Evolutionary conservation across 37 sponge, comb jelly and placozoan species (phyloP).

Genomic region (Hormiphora californensis): DNA sequence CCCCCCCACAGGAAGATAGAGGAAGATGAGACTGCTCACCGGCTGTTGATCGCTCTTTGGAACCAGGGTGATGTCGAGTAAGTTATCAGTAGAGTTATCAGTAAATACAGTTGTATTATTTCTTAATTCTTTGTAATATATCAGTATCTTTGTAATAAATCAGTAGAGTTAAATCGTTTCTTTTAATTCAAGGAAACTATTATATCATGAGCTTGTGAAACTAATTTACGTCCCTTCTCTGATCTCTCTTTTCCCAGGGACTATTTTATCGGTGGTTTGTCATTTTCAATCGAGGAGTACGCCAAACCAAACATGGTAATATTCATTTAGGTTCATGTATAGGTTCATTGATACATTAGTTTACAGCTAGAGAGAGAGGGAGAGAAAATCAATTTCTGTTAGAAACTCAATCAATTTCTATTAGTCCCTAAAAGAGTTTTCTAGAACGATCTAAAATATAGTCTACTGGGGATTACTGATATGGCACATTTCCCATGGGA

Average conservation of each 20-base stretch:
- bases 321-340: no score
- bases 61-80: constrained; percentile 53
- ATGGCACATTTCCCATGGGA: no score
- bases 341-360: no score
- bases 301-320: constrained; percentile 54
- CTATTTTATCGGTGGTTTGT: constrained; percentile 38
- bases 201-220: no score
- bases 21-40: not conserved
- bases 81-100: not conserved
- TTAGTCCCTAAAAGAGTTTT: no score
- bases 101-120: not conserved
- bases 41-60: constrained; percentile 23
- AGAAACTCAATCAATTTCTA: no score
- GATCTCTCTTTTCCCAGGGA: not conserved
- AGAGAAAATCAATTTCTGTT: no score
- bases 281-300: constrained; percentile 38
- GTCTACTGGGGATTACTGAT: no score
- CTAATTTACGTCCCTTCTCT: not conserved
- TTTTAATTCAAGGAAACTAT: not conserved
- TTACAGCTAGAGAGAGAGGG: no score
- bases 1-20: constrained; percentile 47
- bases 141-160: no score
- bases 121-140: not conserved
- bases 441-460: no score
- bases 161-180: not conserved